phyloP scores from a whole-genome alignment of 2,797 vertebrate species.

The Crypturellus tataupa region DNA sequence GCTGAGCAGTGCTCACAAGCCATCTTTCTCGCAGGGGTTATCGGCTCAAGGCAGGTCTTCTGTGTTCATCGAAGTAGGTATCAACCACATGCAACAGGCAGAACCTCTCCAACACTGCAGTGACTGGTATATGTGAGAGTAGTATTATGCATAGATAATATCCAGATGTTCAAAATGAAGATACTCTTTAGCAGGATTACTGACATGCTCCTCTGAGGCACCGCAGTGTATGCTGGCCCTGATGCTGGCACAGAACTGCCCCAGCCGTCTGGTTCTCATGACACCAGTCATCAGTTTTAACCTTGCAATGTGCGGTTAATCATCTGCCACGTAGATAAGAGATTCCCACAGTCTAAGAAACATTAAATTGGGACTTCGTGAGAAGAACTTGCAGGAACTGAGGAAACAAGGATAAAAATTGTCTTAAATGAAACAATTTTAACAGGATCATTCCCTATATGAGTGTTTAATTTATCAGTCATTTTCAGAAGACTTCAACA shows the following conservation, averaged over 20 bases:
- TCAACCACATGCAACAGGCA: background rate
- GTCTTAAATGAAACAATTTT: background rate
- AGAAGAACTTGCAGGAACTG: background rate
- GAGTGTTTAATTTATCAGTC: background rate
- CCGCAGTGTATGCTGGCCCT: background rate
- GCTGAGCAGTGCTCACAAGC: background rate
- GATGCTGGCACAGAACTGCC: background rate
- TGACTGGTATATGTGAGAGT: background rate
- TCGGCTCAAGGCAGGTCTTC: background rate
- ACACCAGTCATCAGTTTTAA: background rate
- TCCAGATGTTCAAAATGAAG: background rate
- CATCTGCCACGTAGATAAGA: background rate
- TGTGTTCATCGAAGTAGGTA: background rate
- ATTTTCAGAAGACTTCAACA: background rate
- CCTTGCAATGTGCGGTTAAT: background rate
- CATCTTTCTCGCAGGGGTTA: background rate
- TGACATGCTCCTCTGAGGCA: background rate
- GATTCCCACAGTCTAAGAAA: background rate
- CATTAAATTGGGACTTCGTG: background rate
- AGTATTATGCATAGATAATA: background rate
- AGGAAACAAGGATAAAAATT: background rate
- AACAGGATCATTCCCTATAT: background rate
- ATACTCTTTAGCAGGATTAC: background rate
- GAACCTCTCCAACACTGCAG: background rate
- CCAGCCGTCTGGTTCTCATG: background rate